Evolutionary conservation across 2,797 vertebrate genomes (phyloP).

Genomic region (Eremophila alpestris): DNA sequence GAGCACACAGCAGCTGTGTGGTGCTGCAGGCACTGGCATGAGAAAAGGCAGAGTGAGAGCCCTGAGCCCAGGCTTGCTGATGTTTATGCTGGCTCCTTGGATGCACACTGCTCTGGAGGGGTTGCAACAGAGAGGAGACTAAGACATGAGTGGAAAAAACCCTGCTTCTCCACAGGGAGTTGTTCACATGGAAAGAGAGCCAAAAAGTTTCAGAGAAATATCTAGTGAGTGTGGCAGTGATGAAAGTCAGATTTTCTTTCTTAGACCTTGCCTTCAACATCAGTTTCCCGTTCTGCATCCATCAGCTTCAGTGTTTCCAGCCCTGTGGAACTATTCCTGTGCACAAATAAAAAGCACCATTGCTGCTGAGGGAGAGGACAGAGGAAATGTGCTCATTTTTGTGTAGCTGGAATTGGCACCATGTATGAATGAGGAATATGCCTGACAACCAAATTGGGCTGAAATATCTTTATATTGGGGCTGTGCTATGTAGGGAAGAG

Average conservation of each 20-base stretch:
- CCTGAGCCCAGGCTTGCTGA: background rate
- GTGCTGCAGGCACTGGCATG: background rate
- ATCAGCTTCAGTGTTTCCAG: background rate
- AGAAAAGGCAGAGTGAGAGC: background rate
- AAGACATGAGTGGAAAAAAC: background rate
- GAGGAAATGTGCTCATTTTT: background rate
- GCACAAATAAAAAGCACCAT: background rate
- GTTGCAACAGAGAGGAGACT: background rate
- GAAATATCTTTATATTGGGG: background rate
- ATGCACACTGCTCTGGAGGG: background rate
- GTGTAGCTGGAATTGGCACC: background rate
- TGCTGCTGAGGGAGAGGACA: background rate
- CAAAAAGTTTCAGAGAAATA: background rate
- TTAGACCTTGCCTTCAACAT: background rate
- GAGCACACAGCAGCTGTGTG: background rate
- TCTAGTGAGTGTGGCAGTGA: background rate
- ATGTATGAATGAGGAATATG: background rate
- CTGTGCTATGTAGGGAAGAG: background rate
- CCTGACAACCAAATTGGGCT: background rate
- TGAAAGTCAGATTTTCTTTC: background rate
- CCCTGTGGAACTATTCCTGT: background rate
- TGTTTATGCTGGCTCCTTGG: fast-evolving
- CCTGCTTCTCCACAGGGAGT: background rate
- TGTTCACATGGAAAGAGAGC: background rate
- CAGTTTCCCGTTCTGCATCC: background rate